A percentile compares a stretch with the other conserved stretches of the same genome.
These are phyloP conservation scores for Echinops telfairi DNA, from an alignment of 2,113 vertebrate species.

Conservation along the genomic window DNA sequence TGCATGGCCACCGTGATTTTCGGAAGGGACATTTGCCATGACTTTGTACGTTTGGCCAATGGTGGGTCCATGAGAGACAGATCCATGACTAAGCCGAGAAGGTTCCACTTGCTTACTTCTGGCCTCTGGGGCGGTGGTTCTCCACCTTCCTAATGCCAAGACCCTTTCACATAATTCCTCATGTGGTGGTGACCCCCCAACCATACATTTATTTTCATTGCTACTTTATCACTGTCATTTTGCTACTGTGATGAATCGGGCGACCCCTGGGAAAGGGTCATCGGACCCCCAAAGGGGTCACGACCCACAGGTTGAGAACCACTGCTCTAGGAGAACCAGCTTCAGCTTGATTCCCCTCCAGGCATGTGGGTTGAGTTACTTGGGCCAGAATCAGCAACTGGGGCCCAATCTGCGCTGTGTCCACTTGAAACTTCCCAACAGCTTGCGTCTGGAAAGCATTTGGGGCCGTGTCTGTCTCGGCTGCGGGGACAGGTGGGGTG, in stretches of 20 bases:
- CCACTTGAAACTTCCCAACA: conserved; percentile 35
- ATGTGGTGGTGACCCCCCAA: no score
- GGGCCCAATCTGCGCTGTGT: not conserved
- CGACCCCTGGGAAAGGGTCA: no score
- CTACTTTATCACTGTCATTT: no score
- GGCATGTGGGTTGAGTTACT: conserved; percentile 69
- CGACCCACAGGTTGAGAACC: no score
- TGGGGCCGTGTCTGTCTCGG: conserved; percentile 18
- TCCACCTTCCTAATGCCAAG: no score
- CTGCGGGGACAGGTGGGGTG: conserved; percentile 50
- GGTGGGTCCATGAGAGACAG: not conserved
- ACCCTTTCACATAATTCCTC: no score
- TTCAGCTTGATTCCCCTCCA: conserved; percentile 38
- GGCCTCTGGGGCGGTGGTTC: not conserved
- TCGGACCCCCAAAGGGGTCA: no score
- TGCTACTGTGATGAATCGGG: no score
- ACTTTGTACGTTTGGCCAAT: not conserved
- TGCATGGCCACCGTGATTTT: not conserved
- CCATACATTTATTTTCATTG: no score
- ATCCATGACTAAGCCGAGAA: not conserved
- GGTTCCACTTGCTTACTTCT: conserved; percentile 21
- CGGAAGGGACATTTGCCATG: not conserved
- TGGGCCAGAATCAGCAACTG: conserved; percentile 26
- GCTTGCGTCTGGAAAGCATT: conserved; percentile 54
- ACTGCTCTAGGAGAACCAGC: not conserved